Evolutionary conservation across 2,113 vertebrate genomes (phyloP), one percentile per base, ranked within the genome.

Genomic region (Atherinomorus stipes): DNA sequence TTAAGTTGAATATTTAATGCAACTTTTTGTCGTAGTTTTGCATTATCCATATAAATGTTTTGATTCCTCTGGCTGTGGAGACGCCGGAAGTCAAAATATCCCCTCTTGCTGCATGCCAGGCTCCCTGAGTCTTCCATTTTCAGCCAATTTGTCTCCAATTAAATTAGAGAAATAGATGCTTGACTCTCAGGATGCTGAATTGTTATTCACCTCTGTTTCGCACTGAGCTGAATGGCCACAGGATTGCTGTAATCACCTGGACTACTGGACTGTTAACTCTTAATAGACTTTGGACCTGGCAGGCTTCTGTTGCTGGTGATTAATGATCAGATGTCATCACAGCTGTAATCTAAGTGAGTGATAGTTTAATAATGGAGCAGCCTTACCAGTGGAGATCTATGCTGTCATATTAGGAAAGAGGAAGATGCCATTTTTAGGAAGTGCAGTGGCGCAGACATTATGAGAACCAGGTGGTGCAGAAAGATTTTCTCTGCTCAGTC

Each of bases 291-390:
- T 78, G 50, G 38, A 78, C 74, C 58, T 76, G 54, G 78, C 83
- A 31, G 73, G 64, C 51, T 66, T 85, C 58, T 70, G 76, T 86
- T 74, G 82, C 78, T 52, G 73, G 80, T 93, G 89, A 90, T 91
- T 86, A 90, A 92, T 81, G 87, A 76, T 81, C 81, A 74, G 64
- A 83, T 80, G 80, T 85, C 89, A 87, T 87, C 70, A 81, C 84
- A 68, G 87, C 76, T 90, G 85, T 90, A 91, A 90, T 90, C 81
- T 70, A 65, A 90, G 78, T 86, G 87, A 86, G 83, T 88, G 86
- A 93, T 91, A 90, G 90, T 91, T 93, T 89, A 90, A 93, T 91
- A 91, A 93, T 88, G 73, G 81, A 78, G 88, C 78, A 40, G 59
- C 61, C 74, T 78, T 61, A 34, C 61, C 66, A 42, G 72, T 38